These are phyloP conservation scores for Tachyglossus aculeatus DNA, from an alignment of 2,797 vertebrate genomes.

Conservation along the genomic window DNA sequence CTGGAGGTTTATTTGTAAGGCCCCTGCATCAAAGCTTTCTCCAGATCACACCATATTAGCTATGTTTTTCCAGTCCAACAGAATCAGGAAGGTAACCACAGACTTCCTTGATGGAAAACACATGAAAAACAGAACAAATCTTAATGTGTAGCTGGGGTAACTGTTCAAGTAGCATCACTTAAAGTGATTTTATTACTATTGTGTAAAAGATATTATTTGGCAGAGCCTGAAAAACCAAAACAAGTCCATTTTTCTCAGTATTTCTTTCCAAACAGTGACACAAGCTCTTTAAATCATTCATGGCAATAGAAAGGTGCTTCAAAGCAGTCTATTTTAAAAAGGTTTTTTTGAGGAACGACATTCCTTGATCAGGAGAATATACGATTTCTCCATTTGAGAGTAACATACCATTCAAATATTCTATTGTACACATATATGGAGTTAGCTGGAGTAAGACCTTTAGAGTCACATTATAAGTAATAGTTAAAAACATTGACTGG, in stretches of 20 bases:
- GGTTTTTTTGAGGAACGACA: neutral
- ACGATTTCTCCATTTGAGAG: conserved; percentile 14
- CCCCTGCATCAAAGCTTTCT: conserved; percentile 96
- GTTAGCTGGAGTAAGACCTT: conserved; percentile 18
- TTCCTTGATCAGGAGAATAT: conserved; percentile 1
- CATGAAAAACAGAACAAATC: conserved; percentile 88
- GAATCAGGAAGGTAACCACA: conserved; percentile 99
- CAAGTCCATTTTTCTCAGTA: conserved; percentile 44
- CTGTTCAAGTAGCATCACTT: conserved; percentile 84
- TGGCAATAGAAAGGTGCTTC: conserved; percentile 37
- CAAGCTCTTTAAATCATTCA: conserved; percentile 35
- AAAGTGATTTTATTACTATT: conserved; percentile 80
- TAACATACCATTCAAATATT: conserved; percentile 5
- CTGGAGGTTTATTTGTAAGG: conserved; percentile 98
- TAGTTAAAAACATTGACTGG: conserved; percentile 67
- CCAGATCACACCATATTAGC: conserved; percentile 99
- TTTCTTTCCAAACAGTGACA: conserved; percentile 42
- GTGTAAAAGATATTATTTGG: conserved; percentile 62
- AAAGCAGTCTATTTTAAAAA: conserved; percentile 40
- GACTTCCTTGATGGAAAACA: conserved; percentile 98
- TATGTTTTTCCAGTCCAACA: conserved; percentile 99
- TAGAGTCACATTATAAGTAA: conserved; percentile 62
- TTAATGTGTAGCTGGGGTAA: conserved; percentile 78
- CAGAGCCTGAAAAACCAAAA: conserved; percentile 49
- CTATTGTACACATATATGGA: conserved; percentile 8